Evolutionary conservation across 1,140 invertebrate genomes (phyloP).

Genomic region (Piezodorus guildinii): DNA sequence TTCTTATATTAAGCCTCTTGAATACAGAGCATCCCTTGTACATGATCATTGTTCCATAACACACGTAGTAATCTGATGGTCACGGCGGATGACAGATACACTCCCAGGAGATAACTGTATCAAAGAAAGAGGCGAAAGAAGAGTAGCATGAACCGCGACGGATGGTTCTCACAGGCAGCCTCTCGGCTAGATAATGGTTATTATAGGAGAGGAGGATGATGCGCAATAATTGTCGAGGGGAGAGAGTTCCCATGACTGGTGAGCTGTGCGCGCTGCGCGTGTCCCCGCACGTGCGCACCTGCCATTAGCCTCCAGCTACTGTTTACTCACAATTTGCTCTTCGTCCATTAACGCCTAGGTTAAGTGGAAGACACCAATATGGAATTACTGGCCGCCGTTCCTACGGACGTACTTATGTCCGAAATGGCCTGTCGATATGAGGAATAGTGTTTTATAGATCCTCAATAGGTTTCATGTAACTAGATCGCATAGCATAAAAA

Average conservation of each 20-base stretch:
- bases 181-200: neutral
- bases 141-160: neutral
- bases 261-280: neutral
- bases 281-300: neutral
- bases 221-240: slow-evolving; percentile 4
- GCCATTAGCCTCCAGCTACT: neutral
- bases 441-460: neutral
- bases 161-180: neutral
- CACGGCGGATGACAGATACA: neutral
- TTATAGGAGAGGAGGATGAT: neutral
- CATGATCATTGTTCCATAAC: no score
- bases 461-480: neutral
- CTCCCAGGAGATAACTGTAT: neutral
- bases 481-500: neutral
- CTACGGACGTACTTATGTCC: neutral
- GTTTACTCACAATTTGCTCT: neutral
- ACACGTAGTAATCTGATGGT: no score
- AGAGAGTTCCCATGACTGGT: slow-evolving; percentile 4
- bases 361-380: no score
- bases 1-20: no score
- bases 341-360: slow-evolving; percentile 1
- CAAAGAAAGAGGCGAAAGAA: neutral
- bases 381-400: neutral
- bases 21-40: no score
- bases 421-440: neutral